Percentiles rank a stretch among this genome's conserved stretches.
Conservation (phyloP, 2,113 vertebrate genomes). For the Pleuronectes platessa region DNA sequence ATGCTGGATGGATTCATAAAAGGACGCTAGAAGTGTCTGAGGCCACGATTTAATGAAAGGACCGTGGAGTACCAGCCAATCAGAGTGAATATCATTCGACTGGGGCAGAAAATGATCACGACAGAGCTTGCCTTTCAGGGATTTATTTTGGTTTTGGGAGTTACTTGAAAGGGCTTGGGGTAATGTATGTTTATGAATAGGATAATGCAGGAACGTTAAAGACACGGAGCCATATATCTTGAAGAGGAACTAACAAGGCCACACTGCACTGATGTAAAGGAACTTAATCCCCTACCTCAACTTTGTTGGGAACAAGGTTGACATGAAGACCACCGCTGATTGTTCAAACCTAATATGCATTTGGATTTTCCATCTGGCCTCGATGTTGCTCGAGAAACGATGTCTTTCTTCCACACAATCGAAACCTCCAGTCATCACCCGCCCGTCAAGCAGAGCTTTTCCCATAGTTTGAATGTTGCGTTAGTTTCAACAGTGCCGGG, state of each 20-base stretch:
- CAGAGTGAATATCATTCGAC: slow-evolving; percentile 23
- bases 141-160: slow-evolving; percentile 40
- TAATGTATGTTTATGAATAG: slow-evolving; percentile 38
- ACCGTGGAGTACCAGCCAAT: slow-evolving; percentile 21
- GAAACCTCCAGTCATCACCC: slow-evolving; percentile 33
- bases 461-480: not conserved
- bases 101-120: slow-evolving; percentile 25
- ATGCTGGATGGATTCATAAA: slow-evolving; percentile 96
- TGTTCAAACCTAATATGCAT: slow-evolving; percentile 67
- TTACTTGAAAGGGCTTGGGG: slow-evolving; percentile 60
- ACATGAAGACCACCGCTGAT: slow-evolving; percentile 59
- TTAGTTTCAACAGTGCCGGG: not conserved
- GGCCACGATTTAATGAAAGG: not conserved
- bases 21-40: slow-evolving; percentile 78
- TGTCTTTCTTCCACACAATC: slow-evolving; percentile 45
- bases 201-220: slow-evolving; percentile 51
- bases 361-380: slow-evolving; percentile 52
- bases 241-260: slow-evolving; percentile 41
- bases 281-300: slow-evolving; percentile 52
- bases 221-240: slow-evolving; percentile 18
- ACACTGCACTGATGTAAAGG: slow-evolving; percentile 63
- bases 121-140: slow-evolving; percentile 61
- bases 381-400: slow-evolving; percentile 45
- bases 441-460: slow-evolving; percentile 6
- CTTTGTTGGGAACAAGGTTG: slow-evolving; percentile 50